A percentile compares a stretch with the other conserved stretches of the same genome.
Conservation (phyloP, 2,888 invertebrate species). For the Tholera decimalis region DNA sequence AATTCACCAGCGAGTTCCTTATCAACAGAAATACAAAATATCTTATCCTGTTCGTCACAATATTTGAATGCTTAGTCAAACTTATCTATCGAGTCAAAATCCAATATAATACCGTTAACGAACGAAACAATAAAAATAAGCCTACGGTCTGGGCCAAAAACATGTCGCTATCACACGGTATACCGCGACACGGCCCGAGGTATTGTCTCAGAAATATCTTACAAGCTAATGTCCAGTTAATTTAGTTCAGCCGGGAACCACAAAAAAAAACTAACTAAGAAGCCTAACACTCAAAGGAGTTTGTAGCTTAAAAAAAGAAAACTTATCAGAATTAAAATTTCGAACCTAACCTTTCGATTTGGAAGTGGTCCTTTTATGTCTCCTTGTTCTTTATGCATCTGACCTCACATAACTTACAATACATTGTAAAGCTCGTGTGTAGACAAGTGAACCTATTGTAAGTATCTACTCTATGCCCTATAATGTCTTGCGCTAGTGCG, state of each 20-base stretch:
- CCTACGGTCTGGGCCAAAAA: conserved; percentile 48
- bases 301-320: too few relatives aligned
- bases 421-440: not conserved
- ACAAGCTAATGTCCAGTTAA: conserved; percentile 80
- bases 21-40: conserved; percentile 1
- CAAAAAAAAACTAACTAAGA: conserved; percentile 2
- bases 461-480: conserved; percentile 47
- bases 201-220: conserved; percentile 76
- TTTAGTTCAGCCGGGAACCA: conserved; percentile 72
- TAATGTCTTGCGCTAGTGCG: conserved; percentile 64
- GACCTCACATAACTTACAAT: not conserved
- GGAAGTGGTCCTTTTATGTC: not conserved
- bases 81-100: conserved; percentile 45
- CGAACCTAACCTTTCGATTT: not conserved
- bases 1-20: conserved; percentile 19
- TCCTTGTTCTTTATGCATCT: conserved; percentile 6
- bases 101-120: conserved; percentile 48
- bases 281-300: not conserved
- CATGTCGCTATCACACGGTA: conserved; percentile 61
- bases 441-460: conserved; percentile 38
- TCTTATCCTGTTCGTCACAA: conserved; percentile 11
- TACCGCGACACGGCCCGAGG: conserved; percentile 63
- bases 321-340: not conserved
- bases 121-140: conserved; percentile 46
- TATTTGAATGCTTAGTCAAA: conserved; percentile 30